A percentile compares a stretch with the other conserved stretches of the same genome.
Evolutionary conservation across 1,140 invertebrate genomes (phyloP).

Genomic region (Drosophila suzukii): DNA sequence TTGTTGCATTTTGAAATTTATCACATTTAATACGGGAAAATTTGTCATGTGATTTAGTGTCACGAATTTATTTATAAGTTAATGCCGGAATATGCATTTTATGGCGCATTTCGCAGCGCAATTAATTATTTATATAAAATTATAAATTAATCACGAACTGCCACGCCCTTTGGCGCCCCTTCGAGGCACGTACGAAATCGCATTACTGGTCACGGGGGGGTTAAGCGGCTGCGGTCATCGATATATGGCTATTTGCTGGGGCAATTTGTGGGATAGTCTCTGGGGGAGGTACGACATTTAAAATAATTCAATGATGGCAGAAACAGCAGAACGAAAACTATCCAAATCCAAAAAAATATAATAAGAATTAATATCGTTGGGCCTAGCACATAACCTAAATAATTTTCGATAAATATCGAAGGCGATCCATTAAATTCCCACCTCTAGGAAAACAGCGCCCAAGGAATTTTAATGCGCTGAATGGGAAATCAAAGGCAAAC

Average conservation of each 20-base stretch:
- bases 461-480: constrained; percentile 37
- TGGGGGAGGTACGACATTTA: background rate
- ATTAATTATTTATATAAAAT: constrained; percentile 51
- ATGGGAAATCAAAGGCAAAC: constrained; percentile 46
- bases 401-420: background rate
- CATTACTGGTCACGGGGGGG: constrained; percentile 9
- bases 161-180: background rate
- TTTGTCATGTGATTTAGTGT: constrained; percentile 60
- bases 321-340: too few relatives aligned
- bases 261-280: constrained; percentile 5
- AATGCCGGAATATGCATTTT: constrained; percentile 52
- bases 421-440: background rate
- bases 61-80: constrained; percentile 59
- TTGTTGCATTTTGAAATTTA: constrained; percentile 45
- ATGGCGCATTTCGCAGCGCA: constrained; percentile 51
- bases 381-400: background rate
- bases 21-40: constrained; percentile 51
- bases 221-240: constrained; percentile 39
- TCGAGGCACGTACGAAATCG: constrained; percentile 37
- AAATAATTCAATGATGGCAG: background rate
- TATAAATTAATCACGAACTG: constrained; percentile 44
- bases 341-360: background rate
- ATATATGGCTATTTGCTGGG: constrained; percentile 12
- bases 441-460: background rate
- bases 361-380: background rate